Conservation (phyloP, 2,113 vertebrate genomes). For the Heterochromis multidens region DNA sequence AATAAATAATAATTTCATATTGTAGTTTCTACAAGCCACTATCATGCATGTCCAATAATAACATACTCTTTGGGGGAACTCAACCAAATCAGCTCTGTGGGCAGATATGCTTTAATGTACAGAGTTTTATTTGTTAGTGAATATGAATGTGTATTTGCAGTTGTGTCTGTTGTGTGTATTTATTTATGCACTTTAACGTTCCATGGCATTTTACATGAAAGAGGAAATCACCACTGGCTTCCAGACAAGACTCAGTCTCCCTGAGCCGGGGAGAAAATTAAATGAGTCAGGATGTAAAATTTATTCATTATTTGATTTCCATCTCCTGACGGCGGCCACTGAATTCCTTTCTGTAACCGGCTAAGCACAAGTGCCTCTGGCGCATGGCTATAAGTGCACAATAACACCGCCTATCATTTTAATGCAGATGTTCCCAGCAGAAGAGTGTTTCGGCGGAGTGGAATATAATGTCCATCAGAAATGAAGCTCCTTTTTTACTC, state of each 20-base stretch:
- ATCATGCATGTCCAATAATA: not conserved
- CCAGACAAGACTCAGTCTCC: not conserved
- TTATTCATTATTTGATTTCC: slow-evolving; percentile 70
- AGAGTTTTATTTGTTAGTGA: not conserved
- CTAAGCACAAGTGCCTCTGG: slow-evolving; percentile 19
- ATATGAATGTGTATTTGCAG: not conserved
- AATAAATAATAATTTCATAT: not conserved
- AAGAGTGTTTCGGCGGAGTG: not conserved
- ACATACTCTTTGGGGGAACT: not conserved
- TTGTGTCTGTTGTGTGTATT: not conserved
- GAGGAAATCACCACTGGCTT: slow-evolving; percentile 8
- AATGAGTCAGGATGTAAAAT: slow-evolving; percentile 58
- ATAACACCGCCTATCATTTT: slow-evolving; percentile 68
- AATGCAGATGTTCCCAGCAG: slow-evolving; percentile 64
- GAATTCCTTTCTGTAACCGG: slow-evolving; percentile 25
- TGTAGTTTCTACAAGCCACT: not conserved
- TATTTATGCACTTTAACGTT: not conserved
- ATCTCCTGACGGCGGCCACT: slow-evolving; percentile 36
- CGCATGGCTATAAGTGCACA: slow-evolving; percentile 55
- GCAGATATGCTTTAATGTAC: not conserved
- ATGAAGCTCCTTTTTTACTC: not conserved
- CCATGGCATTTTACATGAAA: slow-evolving; percentile 8
- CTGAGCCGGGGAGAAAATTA: slow-evolving; percentile 40
- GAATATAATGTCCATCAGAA: not conserved
- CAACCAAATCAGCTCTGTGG: not conserved